These are phyloP conservation scores for Alviniconcha strummeri DNA, from an alignment of 2,888 invertebrate genomes.

Conservation along the genomic window DNA sequence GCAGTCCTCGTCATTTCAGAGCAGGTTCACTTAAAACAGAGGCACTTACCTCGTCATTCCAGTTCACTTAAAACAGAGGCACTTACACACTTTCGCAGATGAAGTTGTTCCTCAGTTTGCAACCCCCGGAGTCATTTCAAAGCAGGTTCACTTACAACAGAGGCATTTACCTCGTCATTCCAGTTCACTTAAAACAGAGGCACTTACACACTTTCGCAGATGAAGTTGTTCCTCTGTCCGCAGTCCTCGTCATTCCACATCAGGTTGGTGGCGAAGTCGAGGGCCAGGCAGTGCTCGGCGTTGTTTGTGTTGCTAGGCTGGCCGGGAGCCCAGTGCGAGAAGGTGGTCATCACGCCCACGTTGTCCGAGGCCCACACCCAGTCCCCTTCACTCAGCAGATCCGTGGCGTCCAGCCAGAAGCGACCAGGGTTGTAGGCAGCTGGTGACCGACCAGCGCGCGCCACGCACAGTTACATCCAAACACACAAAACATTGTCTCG, in stretches of 20 bases:
- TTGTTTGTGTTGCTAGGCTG: slow-evolving; percentile 22
- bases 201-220: background rate
- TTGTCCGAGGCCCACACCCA: slow-evolving; percentile 4
- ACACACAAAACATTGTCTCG: background rate
- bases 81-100: too few relatives aligned
- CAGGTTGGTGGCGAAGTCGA: slow-evolving; percentile 21
- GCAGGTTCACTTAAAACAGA: too few relatives aligned
- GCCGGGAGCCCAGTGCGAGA: slow-evolving; percentile 12
- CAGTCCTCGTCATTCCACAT: slow-evolving; percentile 27
- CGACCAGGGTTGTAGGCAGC: slow-evolving; percentile 21
- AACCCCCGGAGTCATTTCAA: too few relatives aligned
- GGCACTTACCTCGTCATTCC: too few relatives aligned
- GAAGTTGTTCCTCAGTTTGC: too few relatives aligned
- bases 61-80: too few relatives aligned
- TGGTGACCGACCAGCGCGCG: background rate
- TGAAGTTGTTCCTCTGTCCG: slow-evolving; percentile 26
- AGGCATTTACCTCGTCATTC: too few relatives aligned
- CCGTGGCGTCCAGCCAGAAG: slow-evolving; percentile 30
- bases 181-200: too few relatives aligned
- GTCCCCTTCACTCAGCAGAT: slow-evolving; percentile 24
- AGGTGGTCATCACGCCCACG: background rate
- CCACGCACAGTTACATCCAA: background rate
- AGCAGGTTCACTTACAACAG: too few relatives aligned
- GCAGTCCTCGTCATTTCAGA: background rate
- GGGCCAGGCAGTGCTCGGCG: slow-evolving; percentile 25